Evolutionary conservation across 2,888 invertebrate genomes (phyloP).

Genomic region (Blastobasis lacticolella): DNA sequence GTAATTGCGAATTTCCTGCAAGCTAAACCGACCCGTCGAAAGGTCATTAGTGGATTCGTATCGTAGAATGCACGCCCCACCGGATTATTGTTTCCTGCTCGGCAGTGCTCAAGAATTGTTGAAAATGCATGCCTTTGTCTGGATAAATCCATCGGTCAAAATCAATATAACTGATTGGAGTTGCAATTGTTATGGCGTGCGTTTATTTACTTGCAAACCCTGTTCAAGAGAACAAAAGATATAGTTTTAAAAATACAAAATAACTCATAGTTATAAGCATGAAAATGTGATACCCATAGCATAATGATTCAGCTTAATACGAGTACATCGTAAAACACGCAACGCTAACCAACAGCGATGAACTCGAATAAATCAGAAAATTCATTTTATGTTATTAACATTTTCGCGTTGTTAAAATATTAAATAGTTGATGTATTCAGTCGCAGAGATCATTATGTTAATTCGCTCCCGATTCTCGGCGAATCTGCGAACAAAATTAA

Average conservation of each 20-base stretch:
- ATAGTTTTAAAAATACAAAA: no score
- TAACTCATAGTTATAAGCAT: neutral
- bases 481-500: conserved; percentile 68
- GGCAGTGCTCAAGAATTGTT: no score
- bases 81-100: no score
- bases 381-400: conserved; percentile 7
- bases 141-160: no score
- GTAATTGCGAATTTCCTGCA: conserved; percentile 39
- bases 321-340: conserved; percentile 2
- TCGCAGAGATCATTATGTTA: conserved; percentile 59
- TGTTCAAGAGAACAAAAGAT: no score
- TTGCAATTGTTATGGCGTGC: no score
- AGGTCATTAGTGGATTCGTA: conserved; percentile 30
- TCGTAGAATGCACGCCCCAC: conserved; percentile 4
- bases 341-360: conserved; percentile 4
- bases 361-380: conserved; percentile 7
- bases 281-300: neutral
- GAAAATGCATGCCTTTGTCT: no score
- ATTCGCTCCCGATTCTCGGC: conserved; percentile 61
- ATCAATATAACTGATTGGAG: no score
- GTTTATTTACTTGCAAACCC: no score
- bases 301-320: no score
- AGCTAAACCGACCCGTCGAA: conserved; percentile 33
- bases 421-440: conserved; percentile 41
- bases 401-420: neutral